A percentile compares a stretch with the other conserved stretches of the same genome.
These are phyloP conservation scores for Acromyrmex heyeri DNA, from an alignment of 1,140 invertebrate species.

Conservation along the genomic window DNA sequence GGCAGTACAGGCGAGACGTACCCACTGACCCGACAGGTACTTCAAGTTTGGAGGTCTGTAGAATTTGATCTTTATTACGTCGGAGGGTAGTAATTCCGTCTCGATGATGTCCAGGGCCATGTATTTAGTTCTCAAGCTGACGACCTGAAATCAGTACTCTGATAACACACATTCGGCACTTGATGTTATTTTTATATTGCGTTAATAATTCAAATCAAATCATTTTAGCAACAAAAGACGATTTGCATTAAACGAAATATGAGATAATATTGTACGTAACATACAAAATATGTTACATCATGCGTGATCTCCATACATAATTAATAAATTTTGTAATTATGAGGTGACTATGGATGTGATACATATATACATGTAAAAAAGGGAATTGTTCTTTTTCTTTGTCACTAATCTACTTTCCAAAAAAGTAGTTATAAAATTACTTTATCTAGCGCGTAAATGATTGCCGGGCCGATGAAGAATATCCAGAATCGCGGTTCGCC, in stretches of 20 bases:
- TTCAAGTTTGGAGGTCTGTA: constrained; percentile 98
- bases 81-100: constrained; percentile 98
- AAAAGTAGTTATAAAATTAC: constrained; percentile 84
- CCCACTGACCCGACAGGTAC: constrained; percentile 96
- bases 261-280: not conserved
- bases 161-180: not conserved
- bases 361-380: not conserved
- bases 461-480: constrained; percentile 97
- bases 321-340: constrained; percentile 25
- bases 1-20: constrained; percentile 96
- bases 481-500: constrained; percentile 98
- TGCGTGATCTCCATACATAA: not conserved
- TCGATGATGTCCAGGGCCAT: constrained; percentile 98
- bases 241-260: not conserved
- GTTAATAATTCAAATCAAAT: not conserved
- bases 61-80: constrained; percentile 97
- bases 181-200: not conserved
- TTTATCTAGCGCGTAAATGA: constrained; percentile 96
- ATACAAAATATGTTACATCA: constrained; percentile 12
- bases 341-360: not conserved
- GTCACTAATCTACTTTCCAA: not conserved
- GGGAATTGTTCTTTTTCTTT: not conserved
- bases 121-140: constrained; percentile 96
- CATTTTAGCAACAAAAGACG: not conserved
- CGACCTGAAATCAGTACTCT: constrained; percentile 88